These are phyloP conservation scores for Tipula unca DNA, from an alignment of 2,888 invertebrate species.

Conservation along the genomic window DNA sequence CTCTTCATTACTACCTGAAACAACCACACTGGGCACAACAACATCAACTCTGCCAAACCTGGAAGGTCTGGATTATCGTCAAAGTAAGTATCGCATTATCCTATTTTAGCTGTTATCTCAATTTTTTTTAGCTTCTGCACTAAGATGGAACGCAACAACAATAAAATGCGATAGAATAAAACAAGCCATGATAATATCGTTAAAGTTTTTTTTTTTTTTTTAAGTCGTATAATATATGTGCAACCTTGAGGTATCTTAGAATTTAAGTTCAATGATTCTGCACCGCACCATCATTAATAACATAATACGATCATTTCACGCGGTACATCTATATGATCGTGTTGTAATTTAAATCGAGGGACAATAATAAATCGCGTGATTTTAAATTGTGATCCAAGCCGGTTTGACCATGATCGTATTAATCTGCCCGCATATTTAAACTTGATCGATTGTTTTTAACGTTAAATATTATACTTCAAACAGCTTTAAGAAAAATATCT, in stretches of 20 bases:
- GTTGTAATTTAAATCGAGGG: no score
- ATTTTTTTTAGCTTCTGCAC: neutral
- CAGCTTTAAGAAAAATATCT: neutral
- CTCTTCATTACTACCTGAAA: neutral
- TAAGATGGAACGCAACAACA: neutral
- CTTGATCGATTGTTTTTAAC: neutral
- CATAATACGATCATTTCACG: neutral
- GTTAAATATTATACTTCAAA: neutral
- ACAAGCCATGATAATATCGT: neutral
- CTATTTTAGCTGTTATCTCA: no score
- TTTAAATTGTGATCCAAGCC: no score
- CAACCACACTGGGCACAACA: constrained; percentile 27
- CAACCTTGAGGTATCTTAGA: neutral
- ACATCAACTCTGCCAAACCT: constrained; percentile 32
- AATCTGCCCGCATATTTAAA: neutral
- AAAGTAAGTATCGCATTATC: constrained; percentile 36
- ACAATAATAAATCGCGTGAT: no score
- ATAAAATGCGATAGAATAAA: neutral
- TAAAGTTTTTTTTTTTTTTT: neutral
- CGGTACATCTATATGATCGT: neutral
- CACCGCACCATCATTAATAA: neutral
- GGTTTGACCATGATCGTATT: no score
- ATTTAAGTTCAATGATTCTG: neutral
- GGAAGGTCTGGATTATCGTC: constrained; percentile 41
- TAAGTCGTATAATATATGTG: neutral